Conservation (phyloP, 2,888 invertebrate genomes). For the Calameuta pallipes region DNA sequence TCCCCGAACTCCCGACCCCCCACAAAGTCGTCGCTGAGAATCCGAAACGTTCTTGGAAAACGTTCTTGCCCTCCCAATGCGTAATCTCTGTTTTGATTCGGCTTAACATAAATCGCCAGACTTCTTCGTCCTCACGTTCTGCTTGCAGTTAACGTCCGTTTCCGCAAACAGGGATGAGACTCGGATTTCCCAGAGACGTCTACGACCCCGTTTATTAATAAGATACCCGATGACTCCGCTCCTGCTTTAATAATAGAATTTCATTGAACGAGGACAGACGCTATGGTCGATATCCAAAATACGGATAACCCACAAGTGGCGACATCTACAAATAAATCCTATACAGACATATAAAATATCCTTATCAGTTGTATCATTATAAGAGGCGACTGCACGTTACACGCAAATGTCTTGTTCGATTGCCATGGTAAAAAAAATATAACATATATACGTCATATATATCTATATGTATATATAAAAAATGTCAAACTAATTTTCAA, state of each 20-base stretch:
- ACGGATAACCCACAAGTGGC: not conserved
- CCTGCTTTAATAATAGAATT: no score
- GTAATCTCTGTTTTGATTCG: constrained; percentile 13
- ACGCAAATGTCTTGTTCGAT: no score
- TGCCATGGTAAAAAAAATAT: no score
- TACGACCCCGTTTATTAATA: not conserved
- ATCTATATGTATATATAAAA: no score
- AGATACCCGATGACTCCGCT: not conserved
- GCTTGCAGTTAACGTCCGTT: not conserved
- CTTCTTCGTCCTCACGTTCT: not conserved
- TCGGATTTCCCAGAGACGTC: not conserved
- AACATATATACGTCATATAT: no score
- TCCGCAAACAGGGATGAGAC: not conserved
- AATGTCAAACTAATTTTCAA: no score
- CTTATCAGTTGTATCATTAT: no score
- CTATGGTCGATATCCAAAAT: not conserved
- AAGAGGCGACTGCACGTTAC: no score
- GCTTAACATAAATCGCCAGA: not conserved
- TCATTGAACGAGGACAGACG: no score
- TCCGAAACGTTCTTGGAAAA: not conserved
- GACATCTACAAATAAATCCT: not conserved
- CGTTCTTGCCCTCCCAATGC: not conserved
- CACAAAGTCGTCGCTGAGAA: not conserved
- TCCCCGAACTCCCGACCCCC: not conserved
- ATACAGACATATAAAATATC: no score